Percentiles rank a stretch among this genome's conserved stretches.
Evolutionary conservation across 1,140 invertebrate genomes (phyloP).

Genomic region (Melipona quadrifasciata): DNA sequence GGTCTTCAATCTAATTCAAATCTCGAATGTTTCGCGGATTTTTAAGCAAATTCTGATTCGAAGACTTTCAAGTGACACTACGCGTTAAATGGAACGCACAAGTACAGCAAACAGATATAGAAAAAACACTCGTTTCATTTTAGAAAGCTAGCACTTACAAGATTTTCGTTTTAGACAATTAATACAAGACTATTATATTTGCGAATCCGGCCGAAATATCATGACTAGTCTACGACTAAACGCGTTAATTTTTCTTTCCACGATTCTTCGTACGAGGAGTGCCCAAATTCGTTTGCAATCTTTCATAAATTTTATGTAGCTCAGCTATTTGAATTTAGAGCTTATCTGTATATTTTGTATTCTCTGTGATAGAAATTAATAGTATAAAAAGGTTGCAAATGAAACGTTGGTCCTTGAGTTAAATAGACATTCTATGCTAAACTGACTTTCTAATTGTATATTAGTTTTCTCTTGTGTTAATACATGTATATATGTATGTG

Average conservation of each 20-base stretch:
- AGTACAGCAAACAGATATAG: constrained; percentile 34
- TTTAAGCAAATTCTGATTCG: not conserved
- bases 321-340: not conserved
- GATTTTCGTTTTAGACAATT: constrained; percentile 21
- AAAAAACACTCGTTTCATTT: constrained; percentile 2
- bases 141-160: not conserved
- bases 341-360: not conserved
- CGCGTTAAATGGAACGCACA: not conserved
- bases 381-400: too few relatives aligned
- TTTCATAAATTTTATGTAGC: not conserved
- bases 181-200: not conserved
- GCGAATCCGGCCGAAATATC: constrained; percentile 8
- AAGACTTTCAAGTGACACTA: not conserved
- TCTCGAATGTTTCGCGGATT: not conserved
- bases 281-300: not conserved
- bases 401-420: too few relatives aligned
- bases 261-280: not conserved
- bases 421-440: too few relatives aligned
- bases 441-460: too few relatives aligned
- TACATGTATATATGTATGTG: too few relatives aligned
- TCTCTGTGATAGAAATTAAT: too few relatives aligned
- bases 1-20: not conserved
- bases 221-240: not conserved
- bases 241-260: not conserved
- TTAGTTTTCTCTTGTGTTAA: too few relatives aligned